These are phyloP conservation scores for Nettapus auritus DNA, from an alignment of 2,113 vertebrate species.

Conservation along the genomic window DNA sequence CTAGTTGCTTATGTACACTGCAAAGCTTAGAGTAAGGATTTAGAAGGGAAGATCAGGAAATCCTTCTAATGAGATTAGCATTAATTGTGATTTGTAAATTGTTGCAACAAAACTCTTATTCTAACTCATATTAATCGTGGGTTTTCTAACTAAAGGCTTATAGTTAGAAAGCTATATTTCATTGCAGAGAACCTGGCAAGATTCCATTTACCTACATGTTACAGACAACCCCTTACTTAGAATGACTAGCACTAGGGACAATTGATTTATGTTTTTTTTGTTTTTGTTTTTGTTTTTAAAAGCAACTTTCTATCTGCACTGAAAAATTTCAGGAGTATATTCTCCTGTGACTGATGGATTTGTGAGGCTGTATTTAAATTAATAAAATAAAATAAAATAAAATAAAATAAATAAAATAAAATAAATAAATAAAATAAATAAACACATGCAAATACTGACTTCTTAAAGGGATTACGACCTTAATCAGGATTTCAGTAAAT, in stretches of 20 bases:
- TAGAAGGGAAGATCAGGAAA: background rate
- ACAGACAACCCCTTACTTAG: background rate
- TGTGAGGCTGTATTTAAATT: background rate
- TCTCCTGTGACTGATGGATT: background rate
- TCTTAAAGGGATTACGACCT: constrained; percentile 9
- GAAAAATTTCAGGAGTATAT: background rate
- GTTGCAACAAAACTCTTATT: background rate
- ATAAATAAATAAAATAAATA: background rate
- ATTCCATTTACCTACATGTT: background rate
- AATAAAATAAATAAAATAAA: background rate
- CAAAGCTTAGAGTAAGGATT: background rate
- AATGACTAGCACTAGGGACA: background rate
- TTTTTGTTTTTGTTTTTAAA: background rate
- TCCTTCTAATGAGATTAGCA: background rate
- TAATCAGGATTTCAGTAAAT: background rate
- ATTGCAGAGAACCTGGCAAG: background rate
- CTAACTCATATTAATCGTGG: background rate
- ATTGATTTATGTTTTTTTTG: background rate
- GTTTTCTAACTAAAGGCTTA: background rate
- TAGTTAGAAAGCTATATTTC: background rate
- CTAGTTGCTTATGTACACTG: background rate
- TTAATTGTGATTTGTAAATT: background rate
- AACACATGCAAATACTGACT: background rate
- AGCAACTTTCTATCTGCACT: background rate
- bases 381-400: background rate